Base-by-base conservation (phyloP, 2,888 invertebrate species). In the Furcula furcula region DNA sequence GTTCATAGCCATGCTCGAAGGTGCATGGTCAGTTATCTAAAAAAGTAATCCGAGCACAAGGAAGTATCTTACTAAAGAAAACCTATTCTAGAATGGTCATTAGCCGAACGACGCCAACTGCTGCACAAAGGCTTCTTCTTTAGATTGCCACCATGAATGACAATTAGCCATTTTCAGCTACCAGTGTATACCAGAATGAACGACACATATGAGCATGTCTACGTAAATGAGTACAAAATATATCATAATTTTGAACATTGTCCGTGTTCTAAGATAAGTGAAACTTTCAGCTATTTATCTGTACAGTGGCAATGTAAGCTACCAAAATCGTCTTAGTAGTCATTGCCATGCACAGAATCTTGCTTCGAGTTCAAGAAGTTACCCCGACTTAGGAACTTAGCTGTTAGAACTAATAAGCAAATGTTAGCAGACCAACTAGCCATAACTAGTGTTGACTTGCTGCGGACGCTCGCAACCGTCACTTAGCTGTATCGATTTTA, bases 371-470 rank as follows among this genome's bases (percentile, higher is more conserved):
- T 55, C 37, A 40, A 36, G 31, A 60, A 56, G 53, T 62, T 62
- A 15, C 22, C 29, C 46, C 18, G 5, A 22, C 22, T 22, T 12
- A 36, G 21, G 39, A 57, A 65, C 54, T 66, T 71, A 28, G 40
- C 51, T 55, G 54, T 47, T 29, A 40, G 50, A 65, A 69, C 70
- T 73, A 73, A 70, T 75, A 68, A 69, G 70, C 65, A 58, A 69
- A 70, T 61, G 62, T 60, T 57, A 46, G 53, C 47, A 51, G 47
- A 53, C 54, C 61, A 65, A 69, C 61, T 56, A 60, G 59, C 55
- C 54, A 36, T 49, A 59, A 59, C 69, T 57, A 52, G 46, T 46
- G 34, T 30, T 41, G 36, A 45, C 46, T 50, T 53, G 44, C 54
- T 44, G 55, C 49, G 55, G 55, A 47, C 56, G 46, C 47, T 47